Evolutionary conservation across 1,140 invertebrate species (phyloP).

Genomic region (Caenorhabditis inopinata): DNA sequence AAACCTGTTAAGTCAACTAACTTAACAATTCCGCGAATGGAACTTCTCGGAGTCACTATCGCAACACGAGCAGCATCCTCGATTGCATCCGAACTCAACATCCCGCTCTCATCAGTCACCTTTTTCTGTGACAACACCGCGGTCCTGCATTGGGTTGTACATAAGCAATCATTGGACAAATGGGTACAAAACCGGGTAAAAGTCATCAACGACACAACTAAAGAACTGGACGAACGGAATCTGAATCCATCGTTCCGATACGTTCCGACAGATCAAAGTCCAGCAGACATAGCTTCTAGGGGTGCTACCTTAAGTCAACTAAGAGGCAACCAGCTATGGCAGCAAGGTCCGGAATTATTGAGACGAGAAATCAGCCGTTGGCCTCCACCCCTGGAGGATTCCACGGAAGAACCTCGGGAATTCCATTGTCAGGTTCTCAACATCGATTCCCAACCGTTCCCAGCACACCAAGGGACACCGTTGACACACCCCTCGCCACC

Average conservation of each 20-base stretch:
- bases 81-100: neutral
- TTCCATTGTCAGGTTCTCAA: neutral
- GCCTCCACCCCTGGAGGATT: neutral
- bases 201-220: neutral
- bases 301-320: neutral
- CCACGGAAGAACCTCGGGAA: neutral
- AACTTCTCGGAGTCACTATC: neutral
- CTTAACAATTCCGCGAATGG: constrained; percentile 17
- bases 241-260: neutral
- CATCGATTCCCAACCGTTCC: no score
- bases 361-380: neutral
- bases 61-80: neutral
- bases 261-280: neutral
- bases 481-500: neutral
- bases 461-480: neutral
- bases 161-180: neutral
- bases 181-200: neutral
- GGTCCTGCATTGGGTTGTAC: neutral
- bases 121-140: neutral
- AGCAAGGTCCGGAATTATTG: neutral
- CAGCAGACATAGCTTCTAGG: neutral
- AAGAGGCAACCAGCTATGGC: neutral
- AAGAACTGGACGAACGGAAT: neutral
- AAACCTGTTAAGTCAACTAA: neutral
- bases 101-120: neutral